Evolutionary conservation across 2,113 vertebrate genomes (phyloP).

Genomic region (Tragelaphus imberbis): DNA sequence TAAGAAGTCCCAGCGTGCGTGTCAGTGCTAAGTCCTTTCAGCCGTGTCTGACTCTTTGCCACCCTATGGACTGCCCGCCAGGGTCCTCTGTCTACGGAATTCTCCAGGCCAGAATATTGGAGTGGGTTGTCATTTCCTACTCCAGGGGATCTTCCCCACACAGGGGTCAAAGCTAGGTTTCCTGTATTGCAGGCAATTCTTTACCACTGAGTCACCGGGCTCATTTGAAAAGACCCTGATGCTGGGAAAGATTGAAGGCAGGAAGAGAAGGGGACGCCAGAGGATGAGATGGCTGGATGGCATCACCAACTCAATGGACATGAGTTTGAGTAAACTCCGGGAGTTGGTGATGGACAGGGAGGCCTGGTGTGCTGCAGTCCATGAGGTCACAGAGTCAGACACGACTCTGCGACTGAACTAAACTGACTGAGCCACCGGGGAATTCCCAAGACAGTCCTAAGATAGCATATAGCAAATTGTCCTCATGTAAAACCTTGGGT

Average conservation of each 20-base stretch:
- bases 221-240: not conserved
- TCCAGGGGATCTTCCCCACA: no score
- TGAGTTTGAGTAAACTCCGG: not conserved
- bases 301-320: not conserved
- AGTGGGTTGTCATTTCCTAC: no score
- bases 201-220: no score
- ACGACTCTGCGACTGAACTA: rapidly evolving
- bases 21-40: rapidly evolving
- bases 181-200: no score
- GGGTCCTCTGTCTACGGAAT: no score
- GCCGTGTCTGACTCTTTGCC: no score
- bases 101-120: no score
- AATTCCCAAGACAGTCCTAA: not conserved
- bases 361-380: not conserved
- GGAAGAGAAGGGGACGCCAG: not conserved
- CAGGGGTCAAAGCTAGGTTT: no score
- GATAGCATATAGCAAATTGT: not conserved
- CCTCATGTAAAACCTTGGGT: not conserved
- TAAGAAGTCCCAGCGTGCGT: rapidly evolving
- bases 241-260: not conserved
- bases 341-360: not conserved
- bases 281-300: not conserved
- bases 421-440: not conserved
- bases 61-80: no score
- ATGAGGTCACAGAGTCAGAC: not conserved